phyloP scores from a whole-genome alignment of 2,888 invertebrate species.

The Drosophila tripunctata region DNA sequence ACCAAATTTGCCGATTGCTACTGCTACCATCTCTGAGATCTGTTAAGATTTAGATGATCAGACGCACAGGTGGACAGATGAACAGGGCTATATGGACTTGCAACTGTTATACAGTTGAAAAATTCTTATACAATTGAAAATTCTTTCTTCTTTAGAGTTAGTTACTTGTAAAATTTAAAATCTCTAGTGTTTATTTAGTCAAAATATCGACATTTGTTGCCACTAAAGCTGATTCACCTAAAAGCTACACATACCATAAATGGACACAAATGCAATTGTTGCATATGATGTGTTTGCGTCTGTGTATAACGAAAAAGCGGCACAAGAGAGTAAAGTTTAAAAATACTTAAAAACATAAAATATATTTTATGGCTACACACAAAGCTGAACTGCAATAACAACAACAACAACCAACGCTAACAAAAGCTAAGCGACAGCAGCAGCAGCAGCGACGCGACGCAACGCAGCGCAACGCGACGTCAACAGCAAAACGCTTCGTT shows the following conservation, averaged over 20 bases:
- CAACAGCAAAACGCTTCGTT: constrained; percentile 26
- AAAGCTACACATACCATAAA: too few relatives aligned
- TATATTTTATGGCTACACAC: constrained; percentile 55
- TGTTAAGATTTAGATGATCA: too few relatives aligned
- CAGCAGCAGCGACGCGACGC: constrained; percentile 9
- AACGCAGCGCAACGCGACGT: background rate
- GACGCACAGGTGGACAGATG: too few relatives aligned
- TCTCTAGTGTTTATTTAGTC: too few relatives aligned
- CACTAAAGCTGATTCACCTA: background rate
- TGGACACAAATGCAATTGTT: constrained; percentile 7
- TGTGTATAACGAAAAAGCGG: constrained; percentile 17
- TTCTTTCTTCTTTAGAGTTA: too few relatives aligned
- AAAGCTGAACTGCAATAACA: constrained; percentile 28
- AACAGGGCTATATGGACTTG: too few relatives aligned
- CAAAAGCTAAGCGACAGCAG: constrained; percentile 33
- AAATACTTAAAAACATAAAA: constrained; percentile 52
- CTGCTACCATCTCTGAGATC: too few relatives aligned
- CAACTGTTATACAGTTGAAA: too few relatives aligned
- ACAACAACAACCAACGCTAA: constrained; percentile 20
- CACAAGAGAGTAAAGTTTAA: constrained; percentile 43
- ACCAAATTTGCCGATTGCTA: too few relatives aligned
- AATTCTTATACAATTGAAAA: too few relatives aligned
- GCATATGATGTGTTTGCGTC: background rate
- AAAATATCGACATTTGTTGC: too few relatives aligned
- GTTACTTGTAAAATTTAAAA: too few relatives aligned